Conservation (phyloP, 2,113 vertebrate species). For the Callorhinus ursinus region DNA sequence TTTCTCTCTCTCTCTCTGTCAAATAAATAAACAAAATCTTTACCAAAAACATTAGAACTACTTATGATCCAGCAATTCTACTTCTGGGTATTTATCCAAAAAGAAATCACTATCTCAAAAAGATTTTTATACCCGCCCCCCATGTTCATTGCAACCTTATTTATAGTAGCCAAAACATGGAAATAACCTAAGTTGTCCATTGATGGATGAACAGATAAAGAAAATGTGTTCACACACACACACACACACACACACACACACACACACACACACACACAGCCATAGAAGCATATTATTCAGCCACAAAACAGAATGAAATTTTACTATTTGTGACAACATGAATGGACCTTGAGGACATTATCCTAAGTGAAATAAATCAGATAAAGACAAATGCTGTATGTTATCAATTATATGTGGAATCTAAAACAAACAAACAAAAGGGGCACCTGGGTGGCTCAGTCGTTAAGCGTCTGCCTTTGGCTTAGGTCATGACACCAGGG, state of each 20-base stretch:
- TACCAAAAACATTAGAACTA: neutral
- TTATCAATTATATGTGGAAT: neutral
- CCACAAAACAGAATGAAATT: neutral
- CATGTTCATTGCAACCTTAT: neutral
- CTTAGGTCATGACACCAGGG: neutral
- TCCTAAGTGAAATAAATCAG: neutral
- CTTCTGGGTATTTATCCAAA: neutral
- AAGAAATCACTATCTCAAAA: neutral
- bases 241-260: neutral
- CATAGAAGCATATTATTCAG: neutral
- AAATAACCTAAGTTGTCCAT: neutral
- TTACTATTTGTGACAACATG: neutral
- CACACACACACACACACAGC: neutral
- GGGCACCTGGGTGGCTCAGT: no score
- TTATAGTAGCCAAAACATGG: neutral
- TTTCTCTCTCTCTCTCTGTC: no score
- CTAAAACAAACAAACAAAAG: neutral
- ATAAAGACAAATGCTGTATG: neutral
- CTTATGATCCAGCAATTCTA: neutral
- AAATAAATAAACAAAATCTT: no score
- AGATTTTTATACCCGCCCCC: neutral
- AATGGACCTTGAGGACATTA: neutral
- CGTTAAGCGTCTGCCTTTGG: no score
- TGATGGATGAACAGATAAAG: neutral
- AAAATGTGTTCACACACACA: neutral